Evolutionary conservation across 2,888 invertebrate species (phyloP), one percentile per base, ranked within the genome.

Genomic region (Xestia c-nigrum): DNA sequence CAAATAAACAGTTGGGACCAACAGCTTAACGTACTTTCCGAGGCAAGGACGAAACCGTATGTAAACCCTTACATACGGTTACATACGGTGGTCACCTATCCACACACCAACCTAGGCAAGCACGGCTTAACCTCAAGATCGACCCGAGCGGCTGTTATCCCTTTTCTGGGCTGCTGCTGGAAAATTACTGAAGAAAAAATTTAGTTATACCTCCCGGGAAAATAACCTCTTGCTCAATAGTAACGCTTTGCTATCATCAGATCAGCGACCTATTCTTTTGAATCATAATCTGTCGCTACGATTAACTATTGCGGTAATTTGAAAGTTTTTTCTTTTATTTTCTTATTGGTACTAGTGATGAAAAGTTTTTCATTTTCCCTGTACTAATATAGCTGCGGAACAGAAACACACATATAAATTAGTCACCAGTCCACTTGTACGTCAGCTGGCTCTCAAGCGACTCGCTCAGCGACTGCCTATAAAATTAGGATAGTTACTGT

Each of bases 361-460:
- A 65, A 57, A 72, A 5, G 9, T 40, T 59, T 47, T 66, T 52
- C 12, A 1, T 38, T 81, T 74, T 19, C 46, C 50, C 38, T 43
- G 43, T 43, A 66, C 78, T 21, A 19, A 57, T 70, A 61, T 83
- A 78, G 31, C 72, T 14, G 14, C 46, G 59, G 43, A 78, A 72
- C 47, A 76, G 61, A n/a, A 31, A 52, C 55, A 64, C 43, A 67
- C 40, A 59, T 63, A 76, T 81, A 83, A 72, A 81, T 78, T 69
- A 69, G 55, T 81, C 84, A 72, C 31, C 84, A 68, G 68, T 52
- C 79, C 59, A 81, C 81, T 81, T 65, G 72, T 81, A 72, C 40
- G 84, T 81, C 81, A 78, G 47, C 68, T 55, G 61, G 70, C 78
- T 68, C 9, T 76, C 77, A 55, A 40, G 4, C 24, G 55, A 50